Percentiles rank a stretch among this genome's conserved stretches.
phyloP scores from a whole-genome alignment of 2,888 invertebrate species.

The Laothoe populi region DNA sequence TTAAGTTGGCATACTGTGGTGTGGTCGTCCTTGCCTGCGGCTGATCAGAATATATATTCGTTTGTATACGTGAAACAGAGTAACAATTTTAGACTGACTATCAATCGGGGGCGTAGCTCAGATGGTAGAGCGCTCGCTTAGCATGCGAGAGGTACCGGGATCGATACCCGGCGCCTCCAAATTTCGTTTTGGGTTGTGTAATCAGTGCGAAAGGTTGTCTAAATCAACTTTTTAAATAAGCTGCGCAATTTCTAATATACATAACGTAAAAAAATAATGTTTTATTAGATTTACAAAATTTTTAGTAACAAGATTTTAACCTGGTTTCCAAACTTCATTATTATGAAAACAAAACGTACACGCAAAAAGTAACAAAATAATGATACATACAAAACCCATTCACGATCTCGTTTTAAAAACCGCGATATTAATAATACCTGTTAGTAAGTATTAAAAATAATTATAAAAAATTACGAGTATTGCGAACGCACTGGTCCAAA shows the following conservation, averaged over 20 bases:
- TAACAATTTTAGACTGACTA: background rate
- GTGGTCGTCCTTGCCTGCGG: constrained; percentile 47
- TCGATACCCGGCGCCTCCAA: constrained; percentile 84
- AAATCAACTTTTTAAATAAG: no score
- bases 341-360: no score
- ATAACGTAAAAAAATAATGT: no score
- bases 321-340: no score
- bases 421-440: background rate
- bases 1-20: background rate
- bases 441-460: background rate
- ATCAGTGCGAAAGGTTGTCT: no score
- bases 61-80: constrained; percentile 30
- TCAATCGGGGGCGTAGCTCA: constrained; percentile 71
- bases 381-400: background rate
- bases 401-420: background rate
- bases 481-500: background rate
- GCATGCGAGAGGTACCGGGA: constrained; percentile 84
- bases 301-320: no score
- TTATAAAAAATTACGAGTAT: constrained; percentile 13
- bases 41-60: constrained; percentile 46
- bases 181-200: background rate
- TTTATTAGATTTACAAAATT: no score
- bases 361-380: background rate
- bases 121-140: constrained; percentile 80
- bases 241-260: no score